phyloP scores from a whole-genome alignment of 2,113 vertebrate genomes.

The Cariama cristata region DNA sequence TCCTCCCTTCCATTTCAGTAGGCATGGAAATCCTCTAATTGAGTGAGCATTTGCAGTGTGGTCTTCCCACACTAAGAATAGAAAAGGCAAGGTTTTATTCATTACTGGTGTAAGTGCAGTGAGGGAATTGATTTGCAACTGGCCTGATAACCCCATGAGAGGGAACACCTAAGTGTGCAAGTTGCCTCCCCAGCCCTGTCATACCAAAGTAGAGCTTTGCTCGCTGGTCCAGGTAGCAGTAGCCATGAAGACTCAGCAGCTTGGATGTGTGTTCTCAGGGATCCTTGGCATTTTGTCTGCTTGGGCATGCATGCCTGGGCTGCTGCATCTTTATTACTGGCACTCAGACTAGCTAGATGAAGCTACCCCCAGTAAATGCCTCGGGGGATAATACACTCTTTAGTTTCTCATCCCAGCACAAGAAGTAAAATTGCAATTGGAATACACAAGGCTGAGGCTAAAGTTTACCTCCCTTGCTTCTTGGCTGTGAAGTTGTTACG shows the following conservation, averaged over 20 bases:
- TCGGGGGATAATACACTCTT: rapidly evolving
- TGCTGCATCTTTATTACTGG: neutral
- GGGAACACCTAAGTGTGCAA: neutral
- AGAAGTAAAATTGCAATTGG: neutral
- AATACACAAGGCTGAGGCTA: neutral
- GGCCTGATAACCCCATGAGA: neutral
- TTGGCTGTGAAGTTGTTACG: rapidly evolving
- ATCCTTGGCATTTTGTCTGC: neutral
- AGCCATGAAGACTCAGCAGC: neutral
- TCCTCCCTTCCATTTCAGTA: neutral
- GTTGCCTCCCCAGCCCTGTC: neutral
- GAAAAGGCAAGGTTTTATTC: neutral
- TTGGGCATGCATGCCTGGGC: neutral
- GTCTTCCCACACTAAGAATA: neutral
- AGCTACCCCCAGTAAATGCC: neutral
- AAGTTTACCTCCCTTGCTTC: neutral
- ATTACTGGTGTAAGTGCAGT: neutral
- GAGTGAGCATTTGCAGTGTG: neutral
- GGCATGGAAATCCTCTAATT: neutral
- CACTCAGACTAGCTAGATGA: neutral
- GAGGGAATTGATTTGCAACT: neutral
- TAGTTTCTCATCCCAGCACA: neutral
- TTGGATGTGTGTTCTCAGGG: neutral
- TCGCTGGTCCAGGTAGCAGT: neutral
- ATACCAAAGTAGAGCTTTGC: rapidly evolving